These are phyloP conservation scores for Tachina lurida DNA, from an alignment of 2,888 invertebrate species.

Conservation along the genomic window DNA sequence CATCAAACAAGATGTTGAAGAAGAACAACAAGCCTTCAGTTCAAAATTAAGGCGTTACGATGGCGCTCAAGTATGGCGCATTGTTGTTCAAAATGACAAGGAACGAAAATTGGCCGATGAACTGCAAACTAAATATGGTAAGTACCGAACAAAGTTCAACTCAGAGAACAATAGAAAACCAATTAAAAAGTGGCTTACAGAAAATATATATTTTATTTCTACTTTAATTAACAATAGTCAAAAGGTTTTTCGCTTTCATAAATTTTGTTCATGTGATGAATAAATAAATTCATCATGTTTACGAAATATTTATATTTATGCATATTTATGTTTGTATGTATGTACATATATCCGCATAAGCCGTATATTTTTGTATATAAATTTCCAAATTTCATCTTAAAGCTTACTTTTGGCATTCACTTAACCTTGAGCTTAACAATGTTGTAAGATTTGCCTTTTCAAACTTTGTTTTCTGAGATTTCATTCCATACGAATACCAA, in stretches of 20 bases:
- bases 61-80: constrained; percentile 91
- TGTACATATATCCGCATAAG: too few relatives aligned
- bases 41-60: constrained; percentile 85
- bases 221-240: background rate
- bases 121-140: constrained; percentile 85
- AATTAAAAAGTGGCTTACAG: constrained; percentile 35
- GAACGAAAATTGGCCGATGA: constrained; percentile 84
- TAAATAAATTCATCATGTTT: constrained; percentile 2
- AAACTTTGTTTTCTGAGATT: background rate
- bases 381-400: constrained; percentile 3
- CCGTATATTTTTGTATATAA: too few relatives aligned
- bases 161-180: constrained; percentile 13
- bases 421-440: constrained; percentile 3
- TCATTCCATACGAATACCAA: constrained; percentile 8
- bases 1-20: constrained; percentile 60
- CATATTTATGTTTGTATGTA: constrained; percentile 2
- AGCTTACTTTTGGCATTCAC: constrained; percentile 21
- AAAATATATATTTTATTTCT: background rate
- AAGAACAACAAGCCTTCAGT: constrained; percentile 71
- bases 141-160: constrained; percentile 72
- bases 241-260: background rate
- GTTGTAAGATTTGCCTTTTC: constrained; percentile 2
- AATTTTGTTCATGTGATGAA: background rate
- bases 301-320: background rate
- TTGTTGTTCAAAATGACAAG: constrained; percentile 84